Evolutionary conservation across 2,888 invertebrate species (phyloP), one percentile per base, ranked within the genome.

Genomic region (Piscicola geometra): DNA sequence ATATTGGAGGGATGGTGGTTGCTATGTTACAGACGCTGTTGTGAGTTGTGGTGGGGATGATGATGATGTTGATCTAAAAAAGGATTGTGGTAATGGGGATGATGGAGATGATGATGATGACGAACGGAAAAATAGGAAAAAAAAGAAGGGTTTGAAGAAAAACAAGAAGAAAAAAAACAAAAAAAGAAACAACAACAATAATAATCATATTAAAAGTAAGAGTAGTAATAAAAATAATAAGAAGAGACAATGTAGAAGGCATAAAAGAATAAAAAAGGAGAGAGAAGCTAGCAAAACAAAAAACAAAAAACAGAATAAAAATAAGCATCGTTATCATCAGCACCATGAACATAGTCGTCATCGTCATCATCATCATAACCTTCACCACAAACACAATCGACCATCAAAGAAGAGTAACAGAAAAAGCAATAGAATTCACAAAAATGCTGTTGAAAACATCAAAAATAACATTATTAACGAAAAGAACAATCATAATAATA

Each of bases 401-500:
- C n/a, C n/a, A n/a, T n/a, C n/a, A n/a, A n/a, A n/a, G n/a, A 30
- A n/a, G 9, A n/a, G 30, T 28, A 3, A 64, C n/a, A n/a, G 9
- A 28, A 64, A 21, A 64, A 12, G 21, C 64, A 64, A 64, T 30
- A 64, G 21, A 64, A 64, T 9, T 12, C n/a, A 3, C n/a, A 64
- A 9, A 64, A 21, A 64, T 9, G 5, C n/a, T 30, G 30, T 9
- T 12, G 21, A 21, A 21, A 30, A 64, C 3, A 30, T 12, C 9
- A n/a, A 28, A 64, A 30, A n/a, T 30, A 64, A 64, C 3, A 30
- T 30, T 28, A 64, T 12, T n/a, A 64, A 28, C 21, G 21, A 64
- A 12, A 64, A 64, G 5, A 64, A 64, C n/a, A 64, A 64, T n/a
- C 5, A 28, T 64, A 30, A 64, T 64, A 64, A 64, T 64, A 64